phyloP scores from a whole-genome alignment of 2,888 invertebrate genomes.

The Adelognathus sp. region DNA sequence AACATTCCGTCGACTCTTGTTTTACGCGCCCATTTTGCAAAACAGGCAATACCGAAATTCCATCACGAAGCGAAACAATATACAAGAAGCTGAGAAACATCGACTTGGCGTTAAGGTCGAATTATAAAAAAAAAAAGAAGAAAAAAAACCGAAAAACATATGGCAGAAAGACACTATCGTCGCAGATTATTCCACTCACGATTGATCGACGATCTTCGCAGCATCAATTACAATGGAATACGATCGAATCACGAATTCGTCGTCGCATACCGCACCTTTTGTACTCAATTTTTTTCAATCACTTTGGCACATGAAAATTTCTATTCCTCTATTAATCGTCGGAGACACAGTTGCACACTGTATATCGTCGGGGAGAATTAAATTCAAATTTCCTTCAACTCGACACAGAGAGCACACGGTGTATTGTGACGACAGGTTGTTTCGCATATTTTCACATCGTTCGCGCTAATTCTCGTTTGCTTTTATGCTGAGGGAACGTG shows the following conservation, averaged over 20 bases:
- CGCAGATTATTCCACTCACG: not conserved
- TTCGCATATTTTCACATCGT: not conserved
- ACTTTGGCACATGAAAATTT: not conserved
- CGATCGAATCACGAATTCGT: not conserved
- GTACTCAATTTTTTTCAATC: constrained; percentile 1
- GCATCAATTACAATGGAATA: not conserved
- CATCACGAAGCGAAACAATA: constrained; percentile 7
- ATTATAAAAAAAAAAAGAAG: not conserved
- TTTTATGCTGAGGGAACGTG: not conserved
- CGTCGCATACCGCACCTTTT: constrained; percentile 4
- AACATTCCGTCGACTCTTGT: constrained; percentile 44
- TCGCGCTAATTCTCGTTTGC: not conserved
- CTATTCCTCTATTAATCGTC: not conserved
- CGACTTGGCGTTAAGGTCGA: not conserved
- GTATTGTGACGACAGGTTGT: not conserved
- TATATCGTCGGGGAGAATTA: not conserved
- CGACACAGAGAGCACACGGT: not conserved
- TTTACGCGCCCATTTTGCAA: not conserved
- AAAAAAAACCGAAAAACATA: no score
- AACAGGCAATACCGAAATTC: not conserved
- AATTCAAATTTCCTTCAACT: not conserved
- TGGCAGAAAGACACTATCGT: not conserved
- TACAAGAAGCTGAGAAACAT: not conserved
- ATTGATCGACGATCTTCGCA: not conserved
- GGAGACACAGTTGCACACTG: not conserved